A percentile compares a stretch with the other conserved stretches of the same genome.
phyloP scores from a whole-genome alignment of 2,797 vertebrate species.

The Melanotaenia maccullochi region DNA sequence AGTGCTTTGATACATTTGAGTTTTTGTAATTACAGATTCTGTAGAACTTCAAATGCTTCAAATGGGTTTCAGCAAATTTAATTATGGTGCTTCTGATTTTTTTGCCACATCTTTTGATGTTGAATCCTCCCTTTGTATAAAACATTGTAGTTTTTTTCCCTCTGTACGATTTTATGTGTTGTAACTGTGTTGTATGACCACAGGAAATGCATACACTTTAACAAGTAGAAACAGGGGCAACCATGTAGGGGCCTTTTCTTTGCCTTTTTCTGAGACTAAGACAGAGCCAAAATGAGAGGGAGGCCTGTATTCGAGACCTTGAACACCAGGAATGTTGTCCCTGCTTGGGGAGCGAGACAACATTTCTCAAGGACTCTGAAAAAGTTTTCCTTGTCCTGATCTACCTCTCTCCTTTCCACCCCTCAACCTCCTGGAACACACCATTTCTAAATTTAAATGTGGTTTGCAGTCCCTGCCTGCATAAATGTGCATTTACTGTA shows the following conservation, averaged over 20 bases:
- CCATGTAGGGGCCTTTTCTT: constrained; percentile 61
- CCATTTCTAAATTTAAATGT: constrained; percentile 48
- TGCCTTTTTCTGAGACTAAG: constrained; percentile 33
- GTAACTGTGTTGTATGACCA: constrained; percentile 23
- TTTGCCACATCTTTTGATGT: constrained; percentile 7
- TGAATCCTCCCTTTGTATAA: not conserved
- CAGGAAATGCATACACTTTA: constrained; percentile 36
- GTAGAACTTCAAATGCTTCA: not conserved
- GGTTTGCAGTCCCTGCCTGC: constrained; percentile 27
- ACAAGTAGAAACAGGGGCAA: constrained; percentile 57
- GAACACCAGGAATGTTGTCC: constrained; percentile 57
- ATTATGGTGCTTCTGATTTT: constrained; percentile 6
- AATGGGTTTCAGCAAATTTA: constrained; percentile 15
- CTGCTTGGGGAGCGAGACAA: constrained; percentile 38
- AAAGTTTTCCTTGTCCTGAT: constrained; percentile 57
- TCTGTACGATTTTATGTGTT: constrained; percentile 13
- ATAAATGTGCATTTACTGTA: constrained; percentile 49
- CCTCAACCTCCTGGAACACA: constrained; percentile 45
- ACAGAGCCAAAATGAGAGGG: constrained; percentile 6
- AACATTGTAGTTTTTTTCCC: not conserved
- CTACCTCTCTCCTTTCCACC: not conserved
- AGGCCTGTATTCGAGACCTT: constrained; percentile 64
- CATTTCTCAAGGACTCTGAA: constrained; percentile 69
- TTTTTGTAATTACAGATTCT: constrained; percentile 3
- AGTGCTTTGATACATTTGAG: constrained; percentile 16